Evolutionary conservation across 2,113 vertebrate species (phyloP).

Genomic region (Dipodomys spectabilis): DNA sequence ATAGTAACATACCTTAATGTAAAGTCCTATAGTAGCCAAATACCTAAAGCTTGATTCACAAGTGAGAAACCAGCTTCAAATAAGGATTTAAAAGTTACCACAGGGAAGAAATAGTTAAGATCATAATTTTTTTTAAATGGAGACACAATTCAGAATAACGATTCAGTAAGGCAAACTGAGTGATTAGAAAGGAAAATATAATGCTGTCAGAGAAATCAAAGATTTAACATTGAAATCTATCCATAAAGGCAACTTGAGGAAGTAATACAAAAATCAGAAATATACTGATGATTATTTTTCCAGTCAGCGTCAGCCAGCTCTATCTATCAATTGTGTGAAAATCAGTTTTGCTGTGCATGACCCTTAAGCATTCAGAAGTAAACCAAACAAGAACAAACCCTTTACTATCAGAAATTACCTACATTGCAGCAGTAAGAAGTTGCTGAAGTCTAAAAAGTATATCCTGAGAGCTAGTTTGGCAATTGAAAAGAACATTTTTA

Average conservation of each 20-base stretch:
- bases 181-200: constrained; percentile 23
- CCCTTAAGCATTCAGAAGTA: constrained; percentile 11
- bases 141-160: not conserved
- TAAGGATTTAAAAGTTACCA: constrained; percentile 8
- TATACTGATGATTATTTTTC: not conserved
- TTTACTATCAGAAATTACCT: not conserved
- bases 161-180: not conserved
- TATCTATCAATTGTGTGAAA: not conserved
- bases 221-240: not conserved
- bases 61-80: not conserved
- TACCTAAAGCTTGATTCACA: constrained; percentile 24
- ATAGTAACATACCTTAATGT: not conserved
- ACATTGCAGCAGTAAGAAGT: not conserved
- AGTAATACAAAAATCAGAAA: not conserved
- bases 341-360: constrained; percentile 3
- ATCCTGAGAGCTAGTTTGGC: constrained; percentile 12
- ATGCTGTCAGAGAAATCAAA: not conserved
- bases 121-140: not conserved
- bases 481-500: constrained; percentile 38
- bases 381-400: not conserved
- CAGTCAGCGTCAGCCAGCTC: not conserved
- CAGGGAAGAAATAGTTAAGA: constrained; percentile 2
- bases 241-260: not conserved
- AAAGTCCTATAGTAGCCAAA: not conserved
- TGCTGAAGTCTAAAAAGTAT: constrained; percentile 26